Evolutionary conservation across 2,113 vertebrate genomes (phyloP).

Genomic region (Colistium nudipinnis): DNA sequence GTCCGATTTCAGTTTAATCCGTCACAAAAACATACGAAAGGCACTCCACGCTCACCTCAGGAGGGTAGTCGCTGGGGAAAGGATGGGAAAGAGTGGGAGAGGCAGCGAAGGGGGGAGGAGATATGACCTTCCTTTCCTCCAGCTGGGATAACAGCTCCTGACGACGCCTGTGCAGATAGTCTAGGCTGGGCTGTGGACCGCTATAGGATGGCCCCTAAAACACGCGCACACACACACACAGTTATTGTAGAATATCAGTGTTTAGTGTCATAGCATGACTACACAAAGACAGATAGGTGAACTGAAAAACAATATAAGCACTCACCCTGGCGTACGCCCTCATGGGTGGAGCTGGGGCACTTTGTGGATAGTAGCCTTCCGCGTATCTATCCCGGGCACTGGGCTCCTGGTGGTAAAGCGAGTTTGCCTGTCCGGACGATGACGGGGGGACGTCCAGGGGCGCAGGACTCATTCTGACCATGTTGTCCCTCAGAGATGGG

Average conservation of each 20-base stretch:
- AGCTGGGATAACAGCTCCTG: constrained; percentile 97
- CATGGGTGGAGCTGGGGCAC: constrained; percentile 86
- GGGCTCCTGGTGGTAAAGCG: constrained; percentile 88
- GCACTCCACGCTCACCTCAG: constrained; percentile 82
- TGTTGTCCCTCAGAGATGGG: constrained; percentile 86
- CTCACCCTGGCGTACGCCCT: constrained; percentile 89
- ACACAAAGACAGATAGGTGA: too few species aligned
- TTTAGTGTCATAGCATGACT: too few species aligned
- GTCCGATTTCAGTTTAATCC: neutral
- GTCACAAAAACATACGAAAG: neutral
- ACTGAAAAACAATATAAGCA: too few species aligned
- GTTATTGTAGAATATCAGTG: neutral
- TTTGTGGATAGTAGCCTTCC: constrained; percentile 88
- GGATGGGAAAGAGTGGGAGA: constrained; percentile 91
- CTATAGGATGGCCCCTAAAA: constrained; percentile 72
- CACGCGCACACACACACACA: constrained; percentile 17
- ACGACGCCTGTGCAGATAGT: constrained; percentile 91
- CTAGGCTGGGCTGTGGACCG: constrained; percentile 88
- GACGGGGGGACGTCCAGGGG: constrained; percentile 88
- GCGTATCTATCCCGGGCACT: constrained; percentile 86
- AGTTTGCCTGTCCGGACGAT: constrained; percentile 79
- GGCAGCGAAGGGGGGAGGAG: constrained; percentile 94
- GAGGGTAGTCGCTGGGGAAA: constrained; percentile 86
- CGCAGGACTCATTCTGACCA: constrained; percentile 90
- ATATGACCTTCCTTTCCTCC: constrained; percentile 95